Base-by-base conservation (phyloP, 2,888 invertebrate genomes). In the Pseudolycoriella hygida region DNA sequence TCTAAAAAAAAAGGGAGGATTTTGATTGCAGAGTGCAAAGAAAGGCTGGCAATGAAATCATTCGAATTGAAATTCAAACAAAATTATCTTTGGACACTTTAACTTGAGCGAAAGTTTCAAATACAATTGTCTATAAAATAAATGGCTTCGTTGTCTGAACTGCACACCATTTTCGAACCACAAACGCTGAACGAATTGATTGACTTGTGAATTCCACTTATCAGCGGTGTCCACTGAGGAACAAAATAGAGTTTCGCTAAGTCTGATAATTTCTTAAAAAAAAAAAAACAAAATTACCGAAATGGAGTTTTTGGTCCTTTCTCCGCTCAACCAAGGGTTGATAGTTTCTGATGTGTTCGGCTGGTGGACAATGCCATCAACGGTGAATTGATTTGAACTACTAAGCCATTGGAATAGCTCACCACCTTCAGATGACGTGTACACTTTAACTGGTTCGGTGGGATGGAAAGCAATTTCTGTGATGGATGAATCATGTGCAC, bases 381-480 rank as follows among this genome's bases (percentile, higher is more conserved):
- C 19, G 10, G 32, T 32, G 11, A 34, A 14, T 25, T 43, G 14
- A 17, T 25, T 42, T 0, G 61, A 57, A 49, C 76, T 74, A 55
- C 78, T 76, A 50, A 83, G 80, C 92, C 92, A 93, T 57, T 89
- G 85, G 86, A 89, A 90, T 3, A 92, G 64, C 59, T 88, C 84
- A 0, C 92, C 92, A 41, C 79, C 77, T 43, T 62, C 70, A 0
- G 90, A 85, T 56, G 84, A 79, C 1, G 85, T 83, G 51, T 88
- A 80, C 1, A 93, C 59, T 61, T 87, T 87, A 46, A 86, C 80
- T 0, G 90, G 88, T 55, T 84, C 76, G 47, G 81, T 77, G 1
- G 80, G 84, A 64, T 93, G 90, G 57, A 92, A 93, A 46, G 79
- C 74, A 53, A 92, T 77, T 64, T 92, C 90, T n/a, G 77, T 78